Percentiles rank a stretch among this genome's conserved stretches.
phyloP scores from a whole-genome alignment of 2,113 vertebrate species.

The Jacana jacana region DNA sequence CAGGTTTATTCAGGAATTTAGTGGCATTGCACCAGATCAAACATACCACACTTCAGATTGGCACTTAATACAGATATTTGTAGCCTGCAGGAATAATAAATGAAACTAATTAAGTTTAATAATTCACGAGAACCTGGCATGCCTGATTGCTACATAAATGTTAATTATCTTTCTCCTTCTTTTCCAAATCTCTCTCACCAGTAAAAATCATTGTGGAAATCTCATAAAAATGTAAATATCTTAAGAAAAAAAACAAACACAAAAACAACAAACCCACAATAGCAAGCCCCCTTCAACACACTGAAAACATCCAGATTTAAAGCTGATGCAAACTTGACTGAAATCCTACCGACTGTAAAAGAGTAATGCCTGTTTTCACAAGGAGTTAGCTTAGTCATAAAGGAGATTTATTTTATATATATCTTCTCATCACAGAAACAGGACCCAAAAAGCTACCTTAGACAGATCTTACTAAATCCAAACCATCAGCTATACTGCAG shows the following conservation, averaged over 20 bases:
- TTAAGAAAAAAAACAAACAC: not conserved
- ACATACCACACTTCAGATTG: constrained; percentile 2
- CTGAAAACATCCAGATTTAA: not conserved
- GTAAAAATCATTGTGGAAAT: constrained; percentile 13
- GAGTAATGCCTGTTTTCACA: not conserved
- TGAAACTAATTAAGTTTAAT: constrained; percentile 74
- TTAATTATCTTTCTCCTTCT: constrained; percentile 59
- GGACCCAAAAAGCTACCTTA: not conserved
- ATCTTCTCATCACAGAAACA: not conserved
- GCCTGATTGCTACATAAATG: constrained; percentile 45
- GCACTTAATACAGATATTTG: constrained; percentile 63
- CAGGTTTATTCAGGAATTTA: not conserved
- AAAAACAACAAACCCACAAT: not conserved
- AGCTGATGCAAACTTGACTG: not conserved
- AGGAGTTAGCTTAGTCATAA: not conserved
- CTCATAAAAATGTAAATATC: constrained; percentile 23
- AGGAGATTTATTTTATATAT: not conserved
- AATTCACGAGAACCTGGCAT: constrained; percentile 65
- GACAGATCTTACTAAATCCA: not conserved
- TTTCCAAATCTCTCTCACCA: not conserved
- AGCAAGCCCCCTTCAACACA: not conserved
- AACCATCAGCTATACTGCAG: not conserved
- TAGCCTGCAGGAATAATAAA: constrained; percentile 71
- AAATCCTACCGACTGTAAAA: not conserved
- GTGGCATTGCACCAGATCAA: constrained; percentile 40